A percentile compares a stretch with the other conserved stretches of the same genome.
Conservation (phyloP, 1,140 invertebrate species). For the Pomacea maculata region DNA sequence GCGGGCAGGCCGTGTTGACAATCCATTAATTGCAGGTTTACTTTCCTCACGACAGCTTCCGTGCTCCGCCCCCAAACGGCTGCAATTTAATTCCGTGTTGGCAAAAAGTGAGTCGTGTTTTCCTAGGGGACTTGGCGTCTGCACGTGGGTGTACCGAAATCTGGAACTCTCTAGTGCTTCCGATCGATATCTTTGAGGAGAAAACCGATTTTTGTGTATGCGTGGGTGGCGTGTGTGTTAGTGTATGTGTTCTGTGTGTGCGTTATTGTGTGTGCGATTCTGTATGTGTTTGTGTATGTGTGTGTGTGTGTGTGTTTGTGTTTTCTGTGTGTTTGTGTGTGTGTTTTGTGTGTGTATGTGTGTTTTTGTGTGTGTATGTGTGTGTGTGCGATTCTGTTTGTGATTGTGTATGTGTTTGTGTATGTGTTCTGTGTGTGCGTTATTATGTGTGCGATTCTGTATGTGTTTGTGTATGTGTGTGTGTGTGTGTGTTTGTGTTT, state of each 20-base stretch:
- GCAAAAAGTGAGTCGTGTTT: too few species aligned
- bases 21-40: too few species aligned
- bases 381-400: neutral
- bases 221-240: neutral
- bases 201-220: too few species aligned
- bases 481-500: neutral
- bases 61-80: too few species aligned
- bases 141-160: too few species aligned
- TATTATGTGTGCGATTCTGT: neutral
- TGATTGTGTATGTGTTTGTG: slow-evolving; percentile 5
- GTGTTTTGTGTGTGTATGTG: neutral
- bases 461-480: slow-evolving; percentile 9
- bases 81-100: too few species aligned
- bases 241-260: slow-evolving; percentile 10
- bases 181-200: too few species aligned
- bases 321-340: neutral
- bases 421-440: neutral
- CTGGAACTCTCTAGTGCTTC: too few species aligned
- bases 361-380: neutral
- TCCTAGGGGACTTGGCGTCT: too few species aligned
- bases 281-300: neutral
- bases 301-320: neutral
- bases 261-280: neutral
- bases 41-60: too few species aligned
- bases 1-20: too few species aligned